A percentile compares a stretch with the other conserved stretches of the same genome.
These are phyloP conservation scores for Deilephila porcellus DNA, from an alignment of 2,888 invertebrate genomes.

Conservation along the genomic window DNA sequence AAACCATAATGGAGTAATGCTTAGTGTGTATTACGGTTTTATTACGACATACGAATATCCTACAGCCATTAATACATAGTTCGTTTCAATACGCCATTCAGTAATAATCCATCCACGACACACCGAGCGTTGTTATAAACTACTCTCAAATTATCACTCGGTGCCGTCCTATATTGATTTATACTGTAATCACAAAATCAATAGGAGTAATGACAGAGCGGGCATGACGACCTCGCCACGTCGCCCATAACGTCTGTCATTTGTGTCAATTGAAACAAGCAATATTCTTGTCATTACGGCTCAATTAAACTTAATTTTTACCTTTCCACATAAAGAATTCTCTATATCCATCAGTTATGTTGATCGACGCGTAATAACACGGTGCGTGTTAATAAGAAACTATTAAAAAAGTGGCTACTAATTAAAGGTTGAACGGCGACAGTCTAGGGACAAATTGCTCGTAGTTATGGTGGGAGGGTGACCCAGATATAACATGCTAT, in stretches of 20 bases:
- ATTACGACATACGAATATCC: background rate
- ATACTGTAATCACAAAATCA: conserved; percentile 43
- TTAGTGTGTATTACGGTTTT: background rate
- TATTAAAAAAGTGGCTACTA: background rate
- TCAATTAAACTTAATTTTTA: conserved; percentile 29
- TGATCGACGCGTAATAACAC: background rate
- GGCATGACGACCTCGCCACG: conserved; percentile 26
- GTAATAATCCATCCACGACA: background rate
- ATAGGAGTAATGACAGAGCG: conserved; percentile 35
- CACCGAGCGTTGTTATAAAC: conserved; percentile 36
- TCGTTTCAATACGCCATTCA: background rate
- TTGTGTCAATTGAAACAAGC: conserved; percentile 17
- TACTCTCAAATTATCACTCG: conserved; percentile 47
- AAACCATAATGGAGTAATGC: too few species aligned
- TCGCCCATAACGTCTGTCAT: conserved; percentile 15
- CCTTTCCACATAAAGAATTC: conserved; percentile 29
- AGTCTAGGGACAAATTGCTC: conserved; percentile 4
- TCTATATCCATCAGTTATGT: conserved; percentile 6
- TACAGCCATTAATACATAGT: background rate
- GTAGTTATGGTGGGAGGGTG: too few species aligned
- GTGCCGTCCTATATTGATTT: conserved; percentile 35
- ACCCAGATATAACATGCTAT: too few species aligned
- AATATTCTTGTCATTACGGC: conserved; percentile 26
- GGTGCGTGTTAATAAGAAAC: background rate
- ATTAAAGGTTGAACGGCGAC: background rate